A percentile compares a stretch with the other conserved stretches of the same genome.
phyloP scores from a whole-genome alignment of 2,888 invertebrate species.

The Seira sanloemensis region DNA sequence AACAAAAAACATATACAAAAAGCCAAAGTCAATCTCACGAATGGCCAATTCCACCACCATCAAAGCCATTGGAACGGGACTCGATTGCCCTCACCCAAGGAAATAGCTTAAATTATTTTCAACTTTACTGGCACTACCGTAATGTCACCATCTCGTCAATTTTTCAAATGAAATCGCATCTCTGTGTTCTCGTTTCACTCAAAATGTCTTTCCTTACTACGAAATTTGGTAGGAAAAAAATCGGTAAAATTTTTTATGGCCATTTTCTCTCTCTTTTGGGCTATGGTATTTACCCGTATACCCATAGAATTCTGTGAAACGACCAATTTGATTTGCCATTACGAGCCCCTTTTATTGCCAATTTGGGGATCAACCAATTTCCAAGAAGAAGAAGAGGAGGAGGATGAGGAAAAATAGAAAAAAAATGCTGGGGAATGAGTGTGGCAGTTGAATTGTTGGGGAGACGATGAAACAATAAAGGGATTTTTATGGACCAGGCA shows the following conservation, averaged over 20 bases:
- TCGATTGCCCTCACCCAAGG: too few relatives aligned
- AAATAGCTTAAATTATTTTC: too few relatives aligned
- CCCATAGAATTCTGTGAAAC: slow-evolving; percentile 40
- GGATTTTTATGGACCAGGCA: background rate
- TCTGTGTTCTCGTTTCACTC: background rate
- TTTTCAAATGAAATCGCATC: background rate
- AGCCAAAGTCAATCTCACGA: too few relatives aligned
- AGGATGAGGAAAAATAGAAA: background rate
- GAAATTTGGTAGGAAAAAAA: background rate
- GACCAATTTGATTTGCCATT: slow-evolving; percentile 58
- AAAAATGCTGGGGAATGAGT: background rate
- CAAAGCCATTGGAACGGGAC: too few relatives aligned
- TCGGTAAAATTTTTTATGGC: slow-evolving; percentile 14
- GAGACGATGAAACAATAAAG: too few relatives aligned
- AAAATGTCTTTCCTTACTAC: background rate
- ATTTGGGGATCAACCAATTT: slow-evolving; percentile 47
- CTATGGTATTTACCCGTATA: too few relatives aligned
- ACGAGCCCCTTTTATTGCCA: slow-evolving; percentile 52
- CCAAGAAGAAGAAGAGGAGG: too few relatives aligned
- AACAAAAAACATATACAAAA: too few relatives aligned
- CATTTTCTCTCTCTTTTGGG: slow-evolving; percentile 22
- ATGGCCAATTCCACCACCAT: too few relatives aligned
- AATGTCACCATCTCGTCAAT: too few relatives aligned
- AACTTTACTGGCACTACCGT: too few relatives aligned
- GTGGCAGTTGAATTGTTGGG: background rate